These are phyloP conservation scores for Hylaeus anthracinus DNA, from an alignment of 1,140 invertebrate species.

Conservation along the genomic window DNA sequence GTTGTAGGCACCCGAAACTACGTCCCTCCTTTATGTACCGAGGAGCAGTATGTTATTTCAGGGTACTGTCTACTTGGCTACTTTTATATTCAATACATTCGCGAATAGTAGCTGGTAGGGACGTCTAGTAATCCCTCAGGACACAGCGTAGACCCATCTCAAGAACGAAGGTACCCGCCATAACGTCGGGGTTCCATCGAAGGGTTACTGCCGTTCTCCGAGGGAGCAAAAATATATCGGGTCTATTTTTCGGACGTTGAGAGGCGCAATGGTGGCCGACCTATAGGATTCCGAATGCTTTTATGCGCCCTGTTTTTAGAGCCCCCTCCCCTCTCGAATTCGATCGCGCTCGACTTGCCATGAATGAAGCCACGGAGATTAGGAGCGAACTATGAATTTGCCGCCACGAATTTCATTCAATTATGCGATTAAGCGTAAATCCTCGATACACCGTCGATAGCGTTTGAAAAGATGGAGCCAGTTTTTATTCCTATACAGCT, in stretches of 20 bases:
- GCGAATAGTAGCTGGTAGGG: slow-evolving; percentile 62
- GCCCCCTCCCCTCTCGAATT: slow-evolving; percentile 11
- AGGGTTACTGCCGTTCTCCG: slow-evolving; percentile 67
- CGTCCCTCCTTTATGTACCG: slow-evolving; percentile 35
- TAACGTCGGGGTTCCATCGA: slow-evolving; percentile 69
- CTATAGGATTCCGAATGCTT: slow-evolving; percentile 36
- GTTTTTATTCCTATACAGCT: not conserved
- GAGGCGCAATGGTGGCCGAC: slow-evolving; percentile 23
- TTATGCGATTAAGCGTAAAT: slow-evolving; percentile 38
- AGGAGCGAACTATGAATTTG: slow-evolving; percentile 33
- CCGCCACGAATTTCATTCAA: slow-evolving; percentile 30
- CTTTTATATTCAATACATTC: slow-evolving; percentile 80
- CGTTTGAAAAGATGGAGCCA: not conserved
- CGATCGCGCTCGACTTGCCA: slow-evolving; percentile 33
- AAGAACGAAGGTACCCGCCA: slow-evolving; percentile 48
- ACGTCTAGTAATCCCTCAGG: slow-evolving; percentile 74
- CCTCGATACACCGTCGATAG: slow-evolving; percentile 2
- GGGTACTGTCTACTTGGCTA: slow-evolving; percentile 76
- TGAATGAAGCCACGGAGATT: slow-evolving; percentile 30
- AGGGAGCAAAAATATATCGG: slow-evolving; percentile 68
- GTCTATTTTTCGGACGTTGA: slow-evolving; percentile 70
- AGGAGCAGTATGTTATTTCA: slow-evolving; percentile 71
- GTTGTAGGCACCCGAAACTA: slow-evolving; percentile 52
- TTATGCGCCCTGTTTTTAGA: slow-evolving; percentile 12
- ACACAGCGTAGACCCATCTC: slow-evolving; percentile 66